These are phyloP conservation scores for Stichodactyla mertensii DNA, from an alignment of 64 coral and sea anemone genomes.

Conservation along the genomic window DNA sequence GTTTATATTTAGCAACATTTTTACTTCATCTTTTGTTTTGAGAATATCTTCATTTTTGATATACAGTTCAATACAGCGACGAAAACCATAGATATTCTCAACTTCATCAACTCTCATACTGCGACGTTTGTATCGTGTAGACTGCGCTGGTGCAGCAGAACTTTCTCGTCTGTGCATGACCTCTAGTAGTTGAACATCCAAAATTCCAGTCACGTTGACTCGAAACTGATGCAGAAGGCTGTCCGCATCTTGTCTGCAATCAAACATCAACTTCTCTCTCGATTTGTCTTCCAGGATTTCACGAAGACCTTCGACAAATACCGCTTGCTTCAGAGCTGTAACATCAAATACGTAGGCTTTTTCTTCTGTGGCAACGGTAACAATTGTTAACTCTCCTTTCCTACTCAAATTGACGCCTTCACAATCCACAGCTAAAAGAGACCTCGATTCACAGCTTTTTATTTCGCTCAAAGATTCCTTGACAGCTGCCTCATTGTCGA, in stretches of 20 bases:
- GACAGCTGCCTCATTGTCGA: constrained; percentile 30
- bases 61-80: constrained; percentile 36
- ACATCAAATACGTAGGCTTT: constrained; percentile 67
- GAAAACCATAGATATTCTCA: constrained; percentile 43
- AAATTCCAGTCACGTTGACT: constrained; percentile 49
- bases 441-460: constrained; percentile 21
- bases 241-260: constrained; percentile 72
- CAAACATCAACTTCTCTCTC: constrained; percentile 67
- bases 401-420: constrained; percentile 56
- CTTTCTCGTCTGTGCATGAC: constrained; percentile 40
- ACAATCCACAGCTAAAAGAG: constrained; percentile 56
- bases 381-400: constrained; percentile 51
- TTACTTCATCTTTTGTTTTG: constrained; percentile 31
- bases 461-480: constrained; percentile 41
- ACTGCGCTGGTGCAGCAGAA: background rate
- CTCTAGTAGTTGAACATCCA: constrained; percentile 69
- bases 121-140: background rate
- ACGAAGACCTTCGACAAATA: constrained; percentile 47
- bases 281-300: constrained; percentile 60
- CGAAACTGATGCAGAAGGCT: constrained; percentile 54
- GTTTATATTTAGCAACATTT: background rate
- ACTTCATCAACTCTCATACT: constrained; percentile 27
- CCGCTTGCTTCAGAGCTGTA: constrained; percentile 30
- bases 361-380: constrained; percentile 46
- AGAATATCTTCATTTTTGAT: constrained; percentile 23